These are phyloP conservation scores for Cichladusa arquata DNA, from an alignment of 2,113 vertebrate genomes.

Conservation along the genomic window DNA sequence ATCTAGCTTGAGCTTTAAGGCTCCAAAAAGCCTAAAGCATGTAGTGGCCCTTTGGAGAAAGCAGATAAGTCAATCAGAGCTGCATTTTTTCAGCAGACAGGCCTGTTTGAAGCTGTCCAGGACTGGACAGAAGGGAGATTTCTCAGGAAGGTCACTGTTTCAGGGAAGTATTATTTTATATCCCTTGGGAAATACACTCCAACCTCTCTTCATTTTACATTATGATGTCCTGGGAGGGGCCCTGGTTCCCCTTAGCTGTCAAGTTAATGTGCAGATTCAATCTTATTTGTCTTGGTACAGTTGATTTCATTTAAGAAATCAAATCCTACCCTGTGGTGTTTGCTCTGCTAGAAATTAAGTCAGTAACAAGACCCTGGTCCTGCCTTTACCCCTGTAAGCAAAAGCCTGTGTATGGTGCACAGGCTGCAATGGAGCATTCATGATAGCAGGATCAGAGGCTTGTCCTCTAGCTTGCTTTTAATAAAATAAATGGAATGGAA, in stretches of 20 bases:
- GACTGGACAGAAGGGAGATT: conserved; percentile 3
- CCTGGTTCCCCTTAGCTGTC: not conserved
- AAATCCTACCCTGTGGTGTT: not conserved
- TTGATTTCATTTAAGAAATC: not conserved
- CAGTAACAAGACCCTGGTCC: not conserved
- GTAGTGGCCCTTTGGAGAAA: conserved; percentile 48
- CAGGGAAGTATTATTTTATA: not conserved
- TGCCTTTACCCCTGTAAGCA: not conserved
- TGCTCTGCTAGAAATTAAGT: not conserved
- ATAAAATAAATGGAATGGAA: not conserved
- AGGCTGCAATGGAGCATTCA: accelerated
- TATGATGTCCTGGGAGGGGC: not conserved
- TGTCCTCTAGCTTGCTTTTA: not conserved
- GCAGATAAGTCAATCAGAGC: conserved; percentile 35
- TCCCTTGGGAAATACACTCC: conserved; percentile 5
- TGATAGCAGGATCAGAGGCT: not conserved
- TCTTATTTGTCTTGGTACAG: not conserved
- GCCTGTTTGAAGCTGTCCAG: not conserved
- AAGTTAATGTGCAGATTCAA: not conserved
- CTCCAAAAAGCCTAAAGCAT: conserved; percentile 33
- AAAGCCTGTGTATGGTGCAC: not conserved
- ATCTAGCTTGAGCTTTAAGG: conserved; percentile 55
- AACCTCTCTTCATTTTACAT: not conserved
- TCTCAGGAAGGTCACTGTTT: conserved; percentile 33
- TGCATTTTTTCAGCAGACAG: conserved; percentile 8